Conservation (phyloP, 2,888 invertebrate species). For the Mechanitis mazaeus region DNA sequence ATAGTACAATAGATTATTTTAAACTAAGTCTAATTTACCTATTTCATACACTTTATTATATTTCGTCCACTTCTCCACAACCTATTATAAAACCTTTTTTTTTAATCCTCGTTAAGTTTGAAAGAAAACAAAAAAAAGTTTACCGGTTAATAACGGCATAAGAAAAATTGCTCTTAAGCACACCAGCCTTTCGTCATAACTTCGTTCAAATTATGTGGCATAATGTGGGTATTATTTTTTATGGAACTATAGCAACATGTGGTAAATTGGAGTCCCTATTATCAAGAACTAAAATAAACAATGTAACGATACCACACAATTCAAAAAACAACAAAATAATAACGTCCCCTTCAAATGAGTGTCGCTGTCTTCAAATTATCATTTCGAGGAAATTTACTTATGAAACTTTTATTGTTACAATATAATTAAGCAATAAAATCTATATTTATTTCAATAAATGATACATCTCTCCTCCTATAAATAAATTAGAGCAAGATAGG, state of each 20-base stretch:
- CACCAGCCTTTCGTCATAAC: conserved; percentile 68
- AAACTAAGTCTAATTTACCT: no score
- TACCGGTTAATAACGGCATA: conserved; percentile 64
- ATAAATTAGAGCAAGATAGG: conserved; percentile 20
- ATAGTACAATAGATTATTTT: background rate
- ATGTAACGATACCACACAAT: conserved; percentile 56
- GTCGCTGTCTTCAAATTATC: conserved; percentile 58
- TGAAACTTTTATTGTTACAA: conserved; percentile 32
- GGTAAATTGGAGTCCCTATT: conserved; percentile 70
- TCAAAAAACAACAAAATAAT: conserved; percentile 53
- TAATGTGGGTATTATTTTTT: conserved; percentile 72
- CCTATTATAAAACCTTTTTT: conserved; percentile 19
- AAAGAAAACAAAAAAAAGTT: conserved; percentile 43
- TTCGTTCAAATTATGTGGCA: conserved; percentile 68
- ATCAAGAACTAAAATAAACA: conserved; percentile 62
- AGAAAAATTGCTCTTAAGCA: conserved; percentile 65
- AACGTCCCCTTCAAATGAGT: conserved; percentile 43
- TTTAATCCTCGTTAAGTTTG: conserved; percentile 29
- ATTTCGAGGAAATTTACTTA: conserved; percentile 35
- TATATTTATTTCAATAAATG: conserved; percentile 30
- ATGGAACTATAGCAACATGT: conserved; percentile 60
- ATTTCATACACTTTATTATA: conserved; percentile 2
- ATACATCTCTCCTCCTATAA: conserved; percentile 16
- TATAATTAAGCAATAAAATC: conserved; percentile 27
- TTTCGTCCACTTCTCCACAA: conserved; percentile 8